Evolutionary conservation across 2,113 vertebrate species (phyloP), one percentile per base, ranked within the genome.

Genomic region (Dicerorhinus sumatrensis): DNA sequence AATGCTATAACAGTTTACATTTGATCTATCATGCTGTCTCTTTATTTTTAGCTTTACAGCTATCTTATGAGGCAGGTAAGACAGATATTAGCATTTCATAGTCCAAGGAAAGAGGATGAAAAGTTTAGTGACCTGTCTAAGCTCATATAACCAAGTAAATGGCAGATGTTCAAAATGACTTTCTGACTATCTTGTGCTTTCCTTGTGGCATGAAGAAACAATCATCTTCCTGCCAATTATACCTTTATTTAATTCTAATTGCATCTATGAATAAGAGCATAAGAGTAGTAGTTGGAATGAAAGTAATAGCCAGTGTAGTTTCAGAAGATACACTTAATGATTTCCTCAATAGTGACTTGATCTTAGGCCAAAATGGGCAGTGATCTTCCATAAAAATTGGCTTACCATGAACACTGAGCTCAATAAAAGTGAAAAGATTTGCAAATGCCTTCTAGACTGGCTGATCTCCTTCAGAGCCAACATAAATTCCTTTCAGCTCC

Each of bases 181-280:
- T 80, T 83, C 27, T 87, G 48, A 77, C 48, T 82, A 39, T 63
- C 17, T 33, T 87, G 13, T 79, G 6, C 21, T 79, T 97, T 92
- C 21, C 16, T 80, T n/a, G 56, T 63, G 87, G 36, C 39, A 77
- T 42, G 79, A 91, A 90, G 39, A 86, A 62, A 82, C n/a, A 56
- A n/a, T 82, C 63, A 77, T 51, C 51, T 72, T 87, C 83, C 76
- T 87, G 58, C 29, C 75, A 88, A 63, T 85, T 92, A 75, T 48
- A 93, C 7, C 33, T 92, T 88, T 92, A 94, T 92, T 94, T 76
- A 91, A 88, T 93, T 86, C 42, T 31, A 94, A 21, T 46, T 77
- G 56, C 8, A 75, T 91, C 39, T 33, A 3, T 92, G 70, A 94
- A 84, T 65, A 86, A 84, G 20, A 8, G 8, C 17, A 67, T 67